Conservation (phyloP, 53 echinoderm and acorn worm genomes). For the Echinometra lucunter region DNA sequence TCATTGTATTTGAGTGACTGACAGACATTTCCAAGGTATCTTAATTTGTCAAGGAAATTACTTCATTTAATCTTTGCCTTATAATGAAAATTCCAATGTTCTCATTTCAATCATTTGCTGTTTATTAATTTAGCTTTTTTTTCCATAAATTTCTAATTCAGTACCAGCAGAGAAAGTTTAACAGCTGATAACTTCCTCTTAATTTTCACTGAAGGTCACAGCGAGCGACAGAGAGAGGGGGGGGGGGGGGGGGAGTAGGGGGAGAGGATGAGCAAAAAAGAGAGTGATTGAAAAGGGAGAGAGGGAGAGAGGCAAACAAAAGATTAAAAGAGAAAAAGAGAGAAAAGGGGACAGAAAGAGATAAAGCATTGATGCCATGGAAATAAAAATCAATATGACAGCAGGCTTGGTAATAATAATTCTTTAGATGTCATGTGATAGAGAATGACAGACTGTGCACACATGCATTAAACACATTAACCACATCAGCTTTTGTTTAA, state of each 20-base stretch:
- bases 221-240: neutral
- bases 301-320: neutral
- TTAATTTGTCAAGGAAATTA: neutral
- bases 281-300: too few relatives aligned
- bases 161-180: neutral
- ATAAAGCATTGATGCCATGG: neutral
- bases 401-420: neutral
- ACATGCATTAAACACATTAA: neutral
- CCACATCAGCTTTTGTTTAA: neutral
- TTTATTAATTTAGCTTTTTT: too few relatives aligned
- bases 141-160: neutral
- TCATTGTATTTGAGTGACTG: too few relatives aligned
- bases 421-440: neutral
- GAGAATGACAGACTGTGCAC: neutral
- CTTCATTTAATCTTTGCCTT: too few relatives aligned
- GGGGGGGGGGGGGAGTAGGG: too few relatives aligned
- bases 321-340: neutral
- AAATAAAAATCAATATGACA: neutral
- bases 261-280: too few relatives aligned
- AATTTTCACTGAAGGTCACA: neutral
- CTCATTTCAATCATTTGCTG: neutral
- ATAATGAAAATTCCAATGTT: neutral
- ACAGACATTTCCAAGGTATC: too few relatives aligned
- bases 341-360: neutral
- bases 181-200: constrained; percentile 30